Conservation (phyloP, 2,113 vertebrate species). For the Macquaria australasica region DNA sequence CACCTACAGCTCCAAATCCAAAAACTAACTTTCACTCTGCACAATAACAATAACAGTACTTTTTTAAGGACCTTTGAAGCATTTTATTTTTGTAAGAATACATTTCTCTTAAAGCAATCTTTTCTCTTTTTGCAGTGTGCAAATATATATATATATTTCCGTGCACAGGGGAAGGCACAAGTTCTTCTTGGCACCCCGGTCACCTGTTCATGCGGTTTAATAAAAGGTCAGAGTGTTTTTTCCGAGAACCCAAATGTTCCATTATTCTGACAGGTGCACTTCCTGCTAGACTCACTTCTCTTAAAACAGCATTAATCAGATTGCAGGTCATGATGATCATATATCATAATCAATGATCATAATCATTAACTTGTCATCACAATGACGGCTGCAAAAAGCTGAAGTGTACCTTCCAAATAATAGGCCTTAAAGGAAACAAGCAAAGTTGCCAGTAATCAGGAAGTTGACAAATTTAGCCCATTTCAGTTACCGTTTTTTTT, state of each 20-base stretch:
- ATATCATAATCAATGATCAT: neutral
- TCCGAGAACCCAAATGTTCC: constrained; percentile 42
- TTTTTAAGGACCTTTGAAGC: neutral
- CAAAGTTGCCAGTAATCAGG: neutral
- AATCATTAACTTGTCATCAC: neutral
- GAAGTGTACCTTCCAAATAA: neutral
- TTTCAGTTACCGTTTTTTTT: neutral
- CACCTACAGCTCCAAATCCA: neutral
- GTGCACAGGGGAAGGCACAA: neutral
- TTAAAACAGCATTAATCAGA: constrained; percentile 4
- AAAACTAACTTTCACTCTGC: neutral
- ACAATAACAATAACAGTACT: neutral
- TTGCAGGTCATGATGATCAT: neutral
- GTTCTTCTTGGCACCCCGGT: neutral
- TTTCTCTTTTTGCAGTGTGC: neutral
- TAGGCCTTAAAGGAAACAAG: neutral
- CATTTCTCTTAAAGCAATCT: neutral
- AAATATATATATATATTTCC: neutral
- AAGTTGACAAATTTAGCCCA: neutral
- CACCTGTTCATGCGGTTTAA: constrained; percentile 46
- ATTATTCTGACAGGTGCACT: constrained; percentile 34
- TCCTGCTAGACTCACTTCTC: constrained; percentile 18
- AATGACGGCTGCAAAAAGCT: neutral
- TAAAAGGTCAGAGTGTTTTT: constrained; percentile 58
- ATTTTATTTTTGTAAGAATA: neutral